These are phyloP conservation scores for Boulengerochromis microlepis DNA, from an alignment of 2,113 vertebrate genomes.

Conservation along the genomic window DNA sequence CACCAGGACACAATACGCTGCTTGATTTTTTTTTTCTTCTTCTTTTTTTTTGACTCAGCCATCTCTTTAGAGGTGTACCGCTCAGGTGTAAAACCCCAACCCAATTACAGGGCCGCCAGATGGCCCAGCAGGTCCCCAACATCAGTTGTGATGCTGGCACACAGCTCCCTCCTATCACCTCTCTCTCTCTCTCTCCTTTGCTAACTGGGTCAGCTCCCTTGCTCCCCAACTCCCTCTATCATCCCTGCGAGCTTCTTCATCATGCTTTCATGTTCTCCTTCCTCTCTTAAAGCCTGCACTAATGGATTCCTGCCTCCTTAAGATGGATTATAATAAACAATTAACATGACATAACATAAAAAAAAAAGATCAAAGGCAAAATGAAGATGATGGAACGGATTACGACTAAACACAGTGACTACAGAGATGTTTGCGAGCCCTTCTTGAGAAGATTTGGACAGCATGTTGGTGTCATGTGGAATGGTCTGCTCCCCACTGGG, in stretches of 20 bases:
- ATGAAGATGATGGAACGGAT: not conserved
- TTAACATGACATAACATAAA: not conserved
- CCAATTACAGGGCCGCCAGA: conserved; percentile 72
- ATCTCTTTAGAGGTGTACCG: conserved; percentile 31
- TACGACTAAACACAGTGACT: not conserved
- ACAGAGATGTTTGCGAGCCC: not conserved
- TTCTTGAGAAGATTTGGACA: not conserved
- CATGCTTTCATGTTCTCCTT: not conserved
- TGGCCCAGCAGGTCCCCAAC: conserved; percentile 65
- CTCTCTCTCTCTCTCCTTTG: not conserved
- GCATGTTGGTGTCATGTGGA: not conserved
- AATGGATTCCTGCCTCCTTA: not conserved
- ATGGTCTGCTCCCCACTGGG: not conserved
- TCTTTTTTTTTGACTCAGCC: not conserved
- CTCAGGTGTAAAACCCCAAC: conserved; percentile 70
- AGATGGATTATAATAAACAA: not conserved
- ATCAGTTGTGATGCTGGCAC: conserved; percentile 35
- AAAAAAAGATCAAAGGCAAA: not conserved
- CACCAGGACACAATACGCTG: not conserved
- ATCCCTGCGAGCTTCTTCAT: conserved; percentile 13
- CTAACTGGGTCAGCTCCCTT: conserved; percentile 56
- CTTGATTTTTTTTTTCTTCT: not conserved
- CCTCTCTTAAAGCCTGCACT: not conserved
- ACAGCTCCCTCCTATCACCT: conserved; percentile 29
- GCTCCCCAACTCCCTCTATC: conserved; percentile 11